These are phyloP conservation scores for Drosophila eugracilis DNA, from an alignment of 1,140 invertebrate genomes.

Conservation along the genomic window DNA sequence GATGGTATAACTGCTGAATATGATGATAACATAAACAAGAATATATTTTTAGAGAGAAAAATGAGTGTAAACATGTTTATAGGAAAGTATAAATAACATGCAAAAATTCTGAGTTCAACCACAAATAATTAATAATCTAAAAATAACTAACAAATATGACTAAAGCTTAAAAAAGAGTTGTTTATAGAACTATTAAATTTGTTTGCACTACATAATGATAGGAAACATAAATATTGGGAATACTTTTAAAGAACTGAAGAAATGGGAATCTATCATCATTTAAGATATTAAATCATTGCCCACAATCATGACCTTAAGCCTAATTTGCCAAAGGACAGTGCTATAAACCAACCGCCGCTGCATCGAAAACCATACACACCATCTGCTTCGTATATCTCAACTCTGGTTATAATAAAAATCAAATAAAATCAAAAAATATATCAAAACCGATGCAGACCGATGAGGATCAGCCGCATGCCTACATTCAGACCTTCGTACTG, in stretches of 20 bases:
- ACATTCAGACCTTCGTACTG: slow-evolving; percentile 96
- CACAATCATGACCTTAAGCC: neutral
- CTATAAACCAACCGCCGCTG: slow-evolving; percentile 21
- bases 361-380: neutral
- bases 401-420: slow-evolving; percentile 19
- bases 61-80: no score
- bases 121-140: neutral
- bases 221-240: no score
- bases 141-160: neutral
- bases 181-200: no score
- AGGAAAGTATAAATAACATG: no score
- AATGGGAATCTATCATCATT: neutral
- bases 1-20: no score
- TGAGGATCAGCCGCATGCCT: slow-evolving; percentile 95
- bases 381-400: slow-evolving; percentile 14
- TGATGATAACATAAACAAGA: no score
- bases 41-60: no score
- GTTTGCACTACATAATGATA: no score
- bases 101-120: no score
- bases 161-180: neutral
- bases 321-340: neutral
- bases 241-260: no score
- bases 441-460: slow-evolving; percentile 88
- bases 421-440: slow-evolving; percentile 14
- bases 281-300: neutral